phyloP scores from a whole-genome alignment of 2,888 invertebrate genomes.

The Hirtodrosophila histrioides region DNA sequence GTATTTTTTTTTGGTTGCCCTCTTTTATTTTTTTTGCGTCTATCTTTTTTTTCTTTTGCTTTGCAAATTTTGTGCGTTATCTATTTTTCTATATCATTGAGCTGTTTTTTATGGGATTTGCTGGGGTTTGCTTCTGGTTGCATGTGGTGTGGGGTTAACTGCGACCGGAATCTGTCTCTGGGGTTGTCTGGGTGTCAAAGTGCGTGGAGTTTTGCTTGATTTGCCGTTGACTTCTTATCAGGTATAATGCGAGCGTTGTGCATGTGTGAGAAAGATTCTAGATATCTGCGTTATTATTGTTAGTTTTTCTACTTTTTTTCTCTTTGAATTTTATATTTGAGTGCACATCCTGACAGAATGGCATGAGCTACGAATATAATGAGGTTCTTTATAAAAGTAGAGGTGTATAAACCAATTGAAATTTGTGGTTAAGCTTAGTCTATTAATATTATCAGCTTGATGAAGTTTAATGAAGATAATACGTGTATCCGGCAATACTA shows the following conservation, averaged over 20 bases:
- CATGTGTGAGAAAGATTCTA: slow-evolving; percentile 26
- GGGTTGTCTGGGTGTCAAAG: slow-evolving; percentile 39
- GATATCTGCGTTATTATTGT: slow-evolving; percentile 53
- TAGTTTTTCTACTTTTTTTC: slow-evolving; percentile 13
- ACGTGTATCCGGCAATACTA: too few species aligned
- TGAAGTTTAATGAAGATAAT: too few species aligned
- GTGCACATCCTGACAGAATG: slow-evolving; percentile 24
- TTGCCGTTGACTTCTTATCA: slow-evolving; percentile 55
- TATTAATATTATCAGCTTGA: too few species aligned
- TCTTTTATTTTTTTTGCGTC: slow-evolving; percentile 25
- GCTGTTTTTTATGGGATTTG: slow-evolving; percentile 74
- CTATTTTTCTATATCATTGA: slow-evolving; percentile 76
- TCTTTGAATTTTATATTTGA: slow-evolving; percentile 41
- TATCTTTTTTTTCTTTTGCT: slow-evolving; percentile 18
- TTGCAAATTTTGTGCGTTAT: slow-evolving; percentile 72
- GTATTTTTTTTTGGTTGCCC: slow-evolving; percentile 4
- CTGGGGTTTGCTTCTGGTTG: slow-evolving; percentile 34
- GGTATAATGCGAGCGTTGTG: slow-evolving; percentile 26
- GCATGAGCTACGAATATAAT: too few species aligned
- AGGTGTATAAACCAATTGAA: background rate
- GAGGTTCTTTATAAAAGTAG: background rate
- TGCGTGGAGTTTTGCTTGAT: slow-evolving; percentile 56
- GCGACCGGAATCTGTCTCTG: slow-evolving; percentile 7
- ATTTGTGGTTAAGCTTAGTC: too few species aligned
- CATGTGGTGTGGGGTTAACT: slow-evolving; percentile 6